Evolutionary conservation across 2,113 vertebrate species (phyloP).

Genomic region (Rhynchomys soricoides): DNA sequence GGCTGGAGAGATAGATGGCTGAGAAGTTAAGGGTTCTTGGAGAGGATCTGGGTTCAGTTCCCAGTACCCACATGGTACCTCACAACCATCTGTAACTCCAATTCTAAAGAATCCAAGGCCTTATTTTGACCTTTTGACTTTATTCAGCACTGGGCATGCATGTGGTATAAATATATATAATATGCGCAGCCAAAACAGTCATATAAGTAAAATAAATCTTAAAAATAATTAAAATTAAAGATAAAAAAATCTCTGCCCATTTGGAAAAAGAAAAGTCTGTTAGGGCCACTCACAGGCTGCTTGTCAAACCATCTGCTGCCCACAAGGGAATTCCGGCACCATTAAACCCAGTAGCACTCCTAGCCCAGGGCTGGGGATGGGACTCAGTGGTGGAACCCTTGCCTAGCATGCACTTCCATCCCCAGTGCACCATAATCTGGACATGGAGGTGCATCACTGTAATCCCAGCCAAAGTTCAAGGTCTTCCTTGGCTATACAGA

Average conservation of each 20-base stretch:
- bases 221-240: neutral
- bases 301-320: neutral
- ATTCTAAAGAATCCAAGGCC: neutral
- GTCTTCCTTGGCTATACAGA: neutral
- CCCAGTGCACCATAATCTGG: neutral
- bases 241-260: neutral
- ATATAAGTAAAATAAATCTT: neutral
- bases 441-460: neutral
- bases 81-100: neutral
- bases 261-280: no score
- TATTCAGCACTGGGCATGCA: neutral
- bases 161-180: neutral
- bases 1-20: neutral
- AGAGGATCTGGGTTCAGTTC: neutral
- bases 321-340: neutral
- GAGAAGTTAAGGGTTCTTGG: neutral
- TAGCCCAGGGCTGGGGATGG: neutral
- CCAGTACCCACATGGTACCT: neutral
- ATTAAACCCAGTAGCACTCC: neutral
- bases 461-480: neutral
- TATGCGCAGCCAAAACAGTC: neutral
- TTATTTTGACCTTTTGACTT: neutral
- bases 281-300: neutral
- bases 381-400: no score
- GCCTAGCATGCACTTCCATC: neutral